Percentiles rank a stretch among this genome's conserved stretches.
Conservation (phyloP, 2,797 vertebrate genomes). For the Limnodromus scolopaceus region DNA sequence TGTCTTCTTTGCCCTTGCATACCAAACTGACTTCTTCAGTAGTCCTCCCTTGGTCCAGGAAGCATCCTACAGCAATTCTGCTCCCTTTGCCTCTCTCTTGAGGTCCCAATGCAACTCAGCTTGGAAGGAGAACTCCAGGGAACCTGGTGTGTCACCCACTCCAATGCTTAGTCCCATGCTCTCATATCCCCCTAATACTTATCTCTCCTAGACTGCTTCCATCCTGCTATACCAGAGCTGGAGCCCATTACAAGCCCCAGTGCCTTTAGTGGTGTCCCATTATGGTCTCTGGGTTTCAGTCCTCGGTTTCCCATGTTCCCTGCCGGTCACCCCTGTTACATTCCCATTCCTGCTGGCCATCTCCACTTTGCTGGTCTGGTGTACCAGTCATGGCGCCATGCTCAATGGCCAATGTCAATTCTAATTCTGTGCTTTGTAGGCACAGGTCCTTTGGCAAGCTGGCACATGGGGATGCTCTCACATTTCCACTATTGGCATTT, state of each 20-base stretch:
- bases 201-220: background rate
- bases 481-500: background rate
- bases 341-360: background rate
- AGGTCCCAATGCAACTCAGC: background rate
- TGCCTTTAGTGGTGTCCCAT: background rate
- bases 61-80: background rate
- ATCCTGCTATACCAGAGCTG: background rate
- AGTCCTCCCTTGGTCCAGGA: background rate
- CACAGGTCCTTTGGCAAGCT: background rate
- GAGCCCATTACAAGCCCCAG: background rate
- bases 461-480: background rate
- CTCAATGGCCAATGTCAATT: background rate
- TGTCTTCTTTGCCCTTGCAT: background rate
- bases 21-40: background rate
- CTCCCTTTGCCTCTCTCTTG: background rate
- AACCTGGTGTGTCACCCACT: background rate
- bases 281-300: background rate
- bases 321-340: background rate
- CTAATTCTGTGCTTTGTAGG: background rate
- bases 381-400: fast-evolving
- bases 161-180: background rate
- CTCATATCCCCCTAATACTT: background rate
- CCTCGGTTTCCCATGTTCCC: background rate
- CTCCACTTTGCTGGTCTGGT: background rate
- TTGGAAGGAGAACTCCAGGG: background rate